phyloP scores from a whole-genome alignment of 2,888 invertebrate species.

The Drosophila trichaetosa region DNA sequence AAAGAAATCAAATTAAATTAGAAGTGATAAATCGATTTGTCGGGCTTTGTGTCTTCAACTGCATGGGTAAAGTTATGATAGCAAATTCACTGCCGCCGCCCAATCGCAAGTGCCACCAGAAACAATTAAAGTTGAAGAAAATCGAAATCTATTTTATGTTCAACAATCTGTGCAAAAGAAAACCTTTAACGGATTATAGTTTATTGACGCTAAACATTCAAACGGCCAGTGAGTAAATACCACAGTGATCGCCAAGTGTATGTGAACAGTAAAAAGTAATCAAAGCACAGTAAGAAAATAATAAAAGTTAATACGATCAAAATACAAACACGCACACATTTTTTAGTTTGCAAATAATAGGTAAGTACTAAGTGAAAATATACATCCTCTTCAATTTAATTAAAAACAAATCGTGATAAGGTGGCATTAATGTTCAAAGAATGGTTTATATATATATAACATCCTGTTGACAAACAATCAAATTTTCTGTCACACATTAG shows the following conservation, averaged over 20 bases:
- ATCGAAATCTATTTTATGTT: constrained; percentile 83
- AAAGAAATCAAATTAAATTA: constrained; percentile 5
- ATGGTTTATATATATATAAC: not conserved
- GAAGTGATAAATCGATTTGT: constrained; percentile 28
- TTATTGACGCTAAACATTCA: constrained; percentile 64
- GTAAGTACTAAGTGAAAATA: constrained; percentile 1
- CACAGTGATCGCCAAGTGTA: constrained; percentile 2
- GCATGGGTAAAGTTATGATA: constrained; percentile 84
- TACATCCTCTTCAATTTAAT: not conserved
- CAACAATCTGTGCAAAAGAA: constrained; percentile 83
- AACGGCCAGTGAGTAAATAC: constrained; percentile 57
- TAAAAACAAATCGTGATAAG: constrained; percentile 12
- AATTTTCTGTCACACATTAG: constrained; percentile 29
- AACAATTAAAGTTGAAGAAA: constrained; percentile 78
- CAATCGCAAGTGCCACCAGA: constrained; percentile 60
- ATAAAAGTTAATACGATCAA: not conserved
- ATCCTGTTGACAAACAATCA: constrained; percentile 40
- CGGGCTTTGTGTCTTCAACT: constrained; percentile 45
- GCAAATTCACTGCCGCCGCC: constrained; percentile 67
- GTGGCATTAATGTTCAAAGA: constrained; percentile 8
- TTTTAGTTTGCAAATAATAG: not conserved
- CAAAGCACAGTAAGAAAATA: not conserved
- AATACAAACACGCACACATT: not conserved
- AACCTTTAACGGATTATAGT: constrained; percentile 72
- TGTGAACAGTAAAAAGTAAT: not conserved